Evolutionary conservation across 2,113 vertebrate species (phyloP).

Genomic region (Melanerpes formicivorus): DNA sequence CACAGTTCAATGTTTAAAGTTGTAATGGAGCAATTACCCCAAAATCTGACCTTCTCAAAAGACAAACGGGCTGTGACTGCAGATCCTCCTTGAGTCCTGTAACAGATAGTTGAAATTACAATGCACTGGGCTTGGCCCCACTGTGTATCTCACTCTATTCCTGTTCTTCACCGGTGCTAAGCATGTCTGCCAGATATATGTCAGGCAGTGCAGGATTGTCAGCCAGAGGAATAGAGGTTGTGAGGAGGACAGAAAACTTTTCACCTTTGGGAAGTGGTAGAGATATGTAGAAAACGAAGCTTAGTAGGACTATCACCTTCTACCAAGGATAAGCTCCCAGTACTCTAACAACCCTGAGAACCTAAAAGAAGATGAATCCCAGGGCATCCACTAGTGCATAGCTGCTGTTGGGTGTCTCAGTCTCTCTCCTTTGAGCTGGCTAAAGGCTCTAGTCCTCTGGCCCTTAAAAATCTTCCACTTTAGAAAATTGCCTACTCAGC

Average conservation of each 20-base stretch:
- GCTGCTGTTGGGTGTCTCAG: background rate
- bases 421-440: background rate
- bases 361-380: background rate
- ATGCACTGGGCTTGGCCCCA: accelerated
- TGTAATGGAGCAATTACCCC: accelerated
- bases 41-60: background rate
- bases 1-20: background rate
- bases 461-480: background rate
- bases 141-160: background rate
- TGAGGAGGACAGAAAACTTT: accelerated
- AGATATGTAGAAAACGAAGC: background rate
- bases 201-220: background rate
- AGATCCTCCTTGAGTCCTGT: background rate
- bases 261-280: background rate
- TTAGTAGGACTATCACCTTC: background rate
- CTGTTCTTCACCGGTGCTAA: background rate
- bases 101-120: background rate
- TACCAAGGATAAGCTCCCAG: background rate
- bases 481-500: background rate
- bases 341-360: background rate
- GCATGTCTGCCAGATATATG: background rate
- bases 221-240: background rate
- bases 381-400: background rate
- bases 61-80: background rate
- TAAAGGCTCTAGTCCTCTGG: background rate